These are phyloP conservation scores for Augochlorella aurata DNA, from an alignment of 2,888 invertebrate species.

Conservation along the genomic window DNA sequence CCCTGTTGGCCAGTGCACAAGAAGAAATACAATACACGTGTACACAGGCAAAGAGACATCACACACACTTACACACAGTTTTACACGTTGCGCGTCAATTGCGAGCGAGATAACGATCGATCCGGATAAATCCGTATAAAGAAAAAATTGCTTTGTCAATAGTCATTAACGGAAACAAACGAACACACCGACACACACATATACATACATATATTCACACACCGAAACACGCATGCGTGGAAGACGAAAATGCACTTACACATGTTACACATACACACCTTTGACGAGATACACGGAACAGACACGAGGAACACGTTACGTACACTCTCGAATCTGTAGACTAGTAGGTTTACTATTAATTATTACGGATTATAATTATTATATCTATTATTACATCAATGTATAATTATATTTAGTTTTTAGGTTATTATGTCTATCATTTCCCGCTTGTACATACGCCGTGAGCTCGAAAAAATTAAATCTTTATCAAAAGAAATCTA, in stretches of 20 bases:
- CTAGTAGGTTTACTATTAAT: slow-evolving; percentile 78
- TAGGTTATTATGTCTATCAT: slow-evolving; percentile 75
- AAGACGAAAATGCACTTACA: slow-evolving; percentile 39
- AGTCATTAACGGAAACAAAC: neutral
- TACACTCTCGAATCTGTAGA: slow-evolving; percentile 76
- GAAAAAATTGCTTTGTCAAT: slow-evolving; percentile 54
- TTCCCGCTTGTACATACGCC: slow-evolving; percentile 81
- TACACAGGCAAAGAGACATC: slow-evolving; percentile 15
- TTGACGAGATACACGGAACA: slow-evolving; percentile 54
- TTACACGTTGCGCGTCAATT: slow-evolving; percentile 40
- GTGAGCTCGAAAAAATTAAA: slow-evolving; percentile 81
- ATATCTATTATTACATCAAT: slow-evolving; percentile 79
- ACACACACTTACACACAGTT: slow-evolving; percentile 9
- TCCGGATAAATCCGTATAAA: slow-evolving; percentile 65
- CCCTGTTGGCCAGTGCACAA: slow-evolving; percentile 63
- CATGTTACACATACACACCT: slow-evolving; percentile 47
- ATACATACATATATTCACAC: slow-evolving; percentile 7
- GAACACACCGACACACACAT: too few relatives aligned
- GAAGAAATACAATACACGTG: slow-evolving; percentile 33
- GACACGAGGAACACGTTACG: slow-evolving; percentile 60
- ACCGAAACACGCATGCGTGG: slow-evolving; percentile 35
- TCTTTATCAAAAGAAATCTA: slow-evolving; percentile 79
- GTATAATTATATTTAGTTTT: slow-evolving; percentile 81
- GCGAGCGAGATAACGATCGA: slow-evolving; percentile 54
- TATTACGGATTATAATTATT: slow-evolving; percentile 75